Evolutionary conservation across 2,888 invertebrate genomes (phyloP), one percentile per base, ranked within the genome.

Genomic region (Tholera decimalis): DNA sequence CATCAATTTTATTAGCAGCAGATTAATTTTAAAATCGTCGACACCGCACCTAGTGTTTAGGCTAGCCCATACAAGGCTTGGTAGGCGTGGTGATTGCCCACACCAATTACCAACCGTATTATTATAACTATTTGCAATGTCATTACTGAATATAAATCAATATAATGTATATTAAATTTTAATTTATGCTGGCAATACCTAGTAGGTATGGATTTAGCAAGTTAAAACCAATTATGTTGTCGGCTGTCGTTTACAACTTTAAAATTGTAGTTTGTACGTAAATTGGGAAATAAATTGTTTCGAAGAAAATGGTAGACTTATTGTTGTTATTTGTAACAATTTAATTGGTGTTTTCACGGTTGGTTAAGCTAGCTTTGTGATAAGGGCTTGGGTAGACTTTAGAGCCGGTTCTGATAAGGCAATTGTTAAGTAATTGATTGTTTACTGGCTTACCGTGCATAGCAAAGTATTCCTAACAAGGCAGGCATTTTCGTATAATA

Each of bases 121-220:
- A 81, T 79, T 81, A 81, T 39, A 66, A 60, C 44, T 78, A 78
- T 72, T 68, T 64, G 64, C 75, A 79, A 79, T 78, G 78, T 81
- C 79, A 81, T 79, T 81, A 81, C 76, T 73, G 71, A 41, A 68
- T 76, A 81, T 81, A 81, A 81, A 81, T 81, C 81, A 81, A 51
- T 46, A 51, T 76, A 68, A 78, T 81, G 68, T 69, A 70, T 80
- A 76, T 75, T 66, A 69, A 73, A 79, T 73, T 75, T 81, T 80
- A 79, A 81, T 81, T 73, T 77, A 72, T 64, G 62, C 46, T 59
- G 55, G 70, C 73, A 76, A 63, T 62, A 59, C 59, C 59, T 44
- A 60, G 44, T 43, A n/a, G 39, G 69, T 69, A 73, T 79, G 78
- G 68, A 81, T 79, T 78, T 72, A 75, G 51, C 46, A 56, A 39